Percentiles rank a stretch among this genome's conserved stretches.
These are phyloP conservation scores for Cyphomyrmex costatus DNA, from an alignment of 1,140 invertebrate species.

Conservation along the genomic window DNA sequence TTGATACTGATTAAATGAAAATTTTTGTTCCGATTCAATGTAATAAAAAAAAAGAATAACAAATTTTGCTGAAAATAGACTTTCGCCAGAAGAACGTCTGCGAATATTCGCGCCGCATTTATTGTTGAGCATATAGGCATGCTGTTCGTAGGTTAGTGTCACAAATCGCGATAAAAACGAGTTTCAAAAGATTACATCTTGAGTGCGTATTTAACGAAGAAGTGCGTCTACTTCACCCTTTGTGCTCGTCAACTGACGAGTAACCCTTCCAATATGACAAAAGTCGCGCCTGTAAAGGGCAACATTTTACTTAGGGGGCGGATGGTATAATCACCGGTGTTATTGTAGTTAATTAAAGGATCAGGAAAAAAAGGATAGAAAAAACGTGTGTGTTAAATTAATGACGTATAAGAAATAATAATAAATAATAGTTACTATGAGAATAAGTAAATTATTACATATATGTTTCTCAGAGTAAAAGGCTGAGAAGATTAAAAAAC, in stretches of 20 bases:
- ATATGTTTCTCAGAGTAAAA: neutral
- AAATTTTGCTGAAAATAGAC: neutral
- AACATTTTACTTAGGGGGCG: conserved; percentile 47
- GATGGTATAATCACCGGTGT: neutral
- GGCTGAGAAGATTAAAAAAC: neutral
- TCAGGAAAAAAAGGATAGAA: neutral
- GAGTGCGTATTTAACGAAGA: conserved; percentile 36
- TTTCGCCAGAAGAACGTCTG: neutral
- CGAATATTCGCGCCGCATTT: neutral
- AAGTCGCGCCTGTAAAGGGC: conserved; percentile 40
- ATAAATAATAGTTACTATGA: neutral
- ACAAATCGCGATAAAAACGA: conserved; percentile 53
- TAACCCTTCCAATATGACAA: conserved; percentile 43
- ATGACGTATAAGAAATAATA: neutral
- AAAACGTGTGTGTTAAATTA: neutral
- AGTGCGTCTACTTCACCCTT: conserved; percentile 46
- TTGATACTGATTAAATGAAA: neutral
- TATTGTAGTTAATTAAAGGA: neutral
- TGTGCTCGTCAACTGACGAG: conserved; percentile 29
- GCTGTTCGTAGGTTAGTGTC: conserved; percentile 8
- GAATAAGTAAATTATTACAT: neutral
- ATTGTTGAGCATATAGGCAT: neutral
- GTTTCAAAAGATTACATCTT: conserved; percentile 58
- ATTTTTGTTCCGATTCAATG: neutral
- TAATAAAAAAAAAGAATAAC: neutral